Evolutionary conservation across 2,888 invertebrate genomes (phyloP).

Genomic region (Vesta saturnalis): DNA sequence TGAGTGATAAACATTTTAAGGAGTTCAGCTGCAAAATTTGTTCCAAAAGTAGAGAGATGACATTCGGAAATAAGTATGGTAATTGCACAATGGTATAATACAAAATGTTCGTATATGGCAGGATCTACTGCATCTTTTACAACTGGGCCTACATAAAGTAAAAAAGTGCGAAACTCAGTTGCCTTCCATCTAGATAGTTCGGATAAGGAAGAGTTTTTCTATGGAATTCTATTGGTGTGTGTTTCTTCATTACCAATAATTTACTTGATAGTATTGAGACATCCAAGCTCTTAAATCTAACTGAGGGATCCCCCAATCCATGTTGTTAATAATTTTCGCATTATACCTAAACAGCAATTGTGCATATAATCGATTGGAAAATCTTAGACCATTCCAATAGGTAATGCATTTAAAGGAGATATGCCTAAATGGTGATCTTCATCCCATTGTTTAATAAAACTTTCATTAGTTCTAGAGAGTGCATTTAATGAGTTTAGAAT

Average conservation of each 20-base stretch:
- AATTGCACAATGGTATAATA: conserved; percentile 31
- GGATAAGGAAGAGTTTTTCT: too few relatives aligned
- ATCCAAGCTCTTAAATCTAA: not conserved
- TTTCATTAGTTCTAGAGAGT: conserved; percentile 20
- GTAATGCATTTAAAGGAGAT: conserved; percentile 15
- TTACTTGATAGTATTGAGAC: not conserved
- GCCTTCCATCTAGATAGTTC: not conserved
- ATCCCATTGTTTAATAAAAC: conserved; percentile 21
- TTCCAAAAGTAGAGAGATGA: conserved; percentile 15
- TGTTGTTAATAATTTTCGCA: conserved; percentile 22
- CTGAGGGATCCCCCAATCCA: conserved; percentile 12
- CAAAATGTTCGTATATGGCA: conserved; percentile 28
- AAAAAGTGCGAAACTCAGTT: not conserved
- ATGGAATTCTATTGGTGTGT: conserved; percentile 24
- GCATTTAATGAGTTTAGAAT: conserved; percentile 14
- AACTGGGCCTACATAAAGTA: not conserved
- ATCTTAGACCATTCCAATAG: conserved; percentile 14
- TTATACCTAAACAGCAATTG: conserved; percentile 22
- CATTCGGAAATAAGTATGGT: conserved; percentile 19
- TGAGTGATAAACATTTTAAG: conserved; percentile 24
- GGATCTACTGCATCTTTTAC: not conserved
- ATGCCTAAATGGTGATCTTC: conserved; percentile 26
- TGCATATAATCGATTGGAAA: conserved; percentile 32
- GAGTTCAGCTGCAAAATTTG: conserved; percentile 15
- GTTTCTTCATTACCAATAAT: conserved; percentile 10